These are phyloP conservation scores for Caenorhabditis drosophilae DNA, from an alignment of 2,888 invertebrate genomes.

Conservation along the genomic window DNA sequence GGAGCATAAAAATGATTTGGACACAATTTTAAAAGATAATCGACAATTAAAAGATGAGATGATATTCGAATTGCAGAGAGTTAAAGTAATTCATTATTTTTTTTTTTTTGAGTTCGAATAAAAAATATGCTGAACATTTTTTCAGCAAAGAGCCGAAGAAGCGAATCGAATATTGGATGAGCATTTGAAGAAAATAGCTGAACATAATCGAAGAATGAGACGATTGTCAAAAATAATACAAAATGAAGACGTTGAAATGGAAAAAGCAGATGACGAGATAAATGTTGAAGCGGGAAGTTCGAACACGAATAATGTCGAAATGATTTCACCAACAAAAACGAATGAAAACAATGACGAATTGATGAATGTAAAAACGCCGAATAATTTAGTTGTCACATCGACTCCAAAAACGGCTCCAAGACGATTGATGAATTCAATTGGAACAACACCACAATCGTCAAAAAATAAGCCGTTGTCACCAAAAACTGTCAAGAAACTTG, in stretches of 20 bases:
- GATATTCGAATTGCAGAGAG: conserved; percentile 24
- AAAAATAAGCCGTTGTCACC: conserved; percentile 18
- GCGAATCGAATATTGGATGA: conserved; percentile 24
- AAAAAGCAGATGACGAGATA: conserved; percentile 2
- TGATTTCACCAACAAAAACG: conserved; percentile 9
- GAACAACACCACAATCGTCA: conserved; percentile 9
- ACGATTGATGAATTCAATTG: not conserved
- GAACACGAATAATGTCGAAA: conserved; percentile 8
- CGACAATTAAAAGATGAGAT: conserved; percentile 30
- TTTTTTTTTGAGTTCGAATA: not conserved
- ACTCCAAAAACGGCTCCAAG: conserved; percentile 12
- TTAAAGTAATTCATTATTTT: conserved; percentile 3
- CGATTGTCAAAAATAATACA: not conserved
- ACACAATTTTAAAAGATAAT: conserved; percentile 24
- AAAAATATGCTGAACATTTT: too few species aligned
- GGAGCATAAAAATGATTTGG: conserved; percentile 29
- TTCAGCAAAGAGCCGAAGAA: conserved; percentile 20
- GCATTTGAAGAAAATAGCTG: conserved; percentile 17
- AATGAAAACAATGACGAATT: not conserved
- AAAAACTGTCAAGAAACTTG: conserved; percentile 19
- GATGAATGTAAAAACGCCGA: conserved; percentile 5
- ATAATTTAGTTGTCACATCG: not conserved
- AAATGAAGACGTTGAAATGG: not conserved
- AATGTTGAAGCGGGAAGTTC: too few species aligned
- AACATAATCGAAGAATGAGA: conserved; percentile 11